Evolutionary conservation across 2,888 invertebrate genomes (phyloP), one percentile per base, ranked within the genome.

Genomic region (Diabrotica balteata): DNA sequence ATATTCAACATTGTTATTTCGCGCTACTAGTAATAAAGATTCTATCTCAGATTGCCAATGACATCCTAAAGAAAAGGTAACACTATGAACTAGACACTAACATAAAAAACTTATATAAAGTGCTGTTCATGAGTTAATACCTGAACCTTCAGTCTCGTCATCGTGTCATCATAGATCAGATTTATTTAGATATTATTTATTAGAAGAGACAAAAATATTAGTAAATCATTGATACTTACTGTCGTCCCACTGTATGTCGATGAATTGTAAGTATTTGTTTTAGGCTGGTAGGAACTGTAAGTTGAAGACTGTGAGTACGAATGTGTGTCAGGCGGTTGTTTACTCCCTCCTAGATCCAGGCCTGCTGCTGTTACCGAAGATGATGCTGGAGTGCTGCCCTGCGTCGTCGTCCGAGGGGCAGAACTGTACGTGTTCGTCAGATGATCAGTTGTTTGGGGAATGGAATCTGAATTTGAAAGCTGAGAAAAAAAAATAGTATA

Each of bases 371-470:
- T 76, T n/a, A 77, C 77, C 59, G 79, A 81, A 67, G 82, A 83
- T 49, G 84, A 49, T 3, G 66, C 55, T 44, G 69, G 44, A 47
- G 66, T 62, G 43, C 54, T 51, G 9, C 54, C 80, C 63, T 83
- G 77, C 44, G 85, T 78, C 72, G 84, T 80, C 71, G 82, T 84
- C 71, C 83, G 81, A 22, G 75, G 64, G 22, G 84, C 80, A 55
- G 84, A 76, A 72, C 79, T 85, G 72, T 85, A 85, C 22, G 83
- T 80, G 59, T 72, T 71, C 7, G 72, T 72, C 69, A 86, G 77
- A 75, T 84, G 83, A 67, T 84, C 84, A 68, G 79, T 80, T 50
- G 82, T 78, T 70, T 82, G 83, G 76, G 83, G 83, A 81, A 84
- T 83, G 80, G 76, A 81, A 71, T 85, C 85, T 64, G 82, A 77